A percentile compares a stretch with the other conserved stretches of the same genome.
Evolutionary conservation across 2,113 vertebrate species (phyloP).

Genomic region (Oreotrochilus melanogaster): DNA sequence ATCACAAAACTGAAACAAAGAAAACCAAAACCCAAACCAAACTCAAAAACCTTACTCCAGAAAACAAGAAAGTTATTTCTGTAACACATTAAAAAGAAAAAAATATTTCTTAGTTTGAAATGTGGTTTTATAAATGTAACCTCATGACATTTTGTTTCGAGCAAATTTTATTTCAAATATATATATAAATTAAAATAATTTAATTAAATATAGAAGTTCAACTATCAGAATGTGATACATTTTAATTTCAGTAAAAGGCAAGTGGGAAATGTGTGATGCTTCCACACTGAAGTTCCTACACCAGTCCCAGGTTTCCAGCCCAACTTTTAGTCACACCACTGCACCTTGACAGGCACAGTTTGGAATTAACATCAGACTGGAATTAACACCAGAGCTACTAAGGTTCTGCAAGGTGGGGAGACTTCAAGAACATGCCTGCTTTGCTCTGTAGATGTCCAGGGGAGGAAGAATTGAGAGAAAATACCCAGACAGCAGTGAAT

Average conservation of each 20-base stretch:
- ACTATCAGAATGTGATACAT: not conserved
- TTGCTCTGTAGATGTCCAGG: not conserved
- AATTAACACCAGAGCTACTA: not conserved
- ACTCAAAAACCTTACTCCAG: not conserved
- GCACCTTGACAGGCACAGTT: not conserved
- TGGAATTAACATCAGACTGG: not conserved
- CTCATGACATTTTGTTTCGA: not conserved
- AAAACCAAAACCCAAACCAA: not conserved
- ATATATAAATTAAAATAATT: not conserved
- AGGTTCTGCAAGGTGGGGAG: not conserved
- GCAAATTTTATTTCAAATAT: not conserved
- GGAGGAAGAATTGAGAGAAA: not conserved
- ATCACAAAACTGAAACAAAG: not conserved
- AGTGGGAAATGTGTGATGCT: not conserved
- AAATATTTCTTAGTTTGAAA: not conserved
- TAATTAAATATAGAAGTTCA: not conserved
- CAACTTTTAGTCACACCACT: not conserved
- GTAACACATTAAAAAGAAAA: not conserved
- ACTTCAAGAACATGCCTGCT: not conserved
- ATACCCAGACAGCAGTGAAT: not conserved
- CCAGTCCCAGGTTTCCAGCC: not conserved
- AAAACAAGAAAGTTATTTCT: not conserved
- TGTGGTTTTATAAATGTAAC: not conserved
- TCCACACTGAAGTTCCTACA: not conserved
- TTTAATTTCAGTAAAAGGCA: not conserved